Base-by-base conservation (phyloP, 2,888 invertebrate genomes). In the Torymus tubicola region DNA sequence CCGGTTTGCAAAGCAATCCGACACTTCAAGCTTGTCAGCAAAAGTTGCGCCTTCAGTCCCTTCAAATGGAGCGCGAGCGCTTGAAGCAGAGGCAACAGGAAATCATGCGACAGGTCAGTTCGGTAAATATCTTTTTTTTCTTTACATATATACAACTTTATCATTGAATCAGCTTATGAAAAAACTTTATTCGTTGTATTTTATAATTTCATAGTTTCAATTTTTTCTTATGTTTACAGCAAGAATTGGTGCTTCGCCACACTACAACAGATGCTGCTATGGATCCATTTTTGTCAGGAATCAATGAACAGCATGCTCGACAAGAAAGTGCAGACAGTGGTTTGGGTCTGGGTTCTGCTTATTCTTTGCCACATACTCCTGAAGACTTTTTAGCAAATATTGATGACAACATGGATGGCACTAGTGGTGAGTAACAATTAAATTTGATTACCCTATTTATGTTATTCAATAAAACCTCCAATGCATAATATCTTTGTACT, bases 261-360 rank as follows among this genome's bases (percentile, higher is more conserved):
- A 93, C 93, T 78, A 93, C 92, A 85, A 93, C 94, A 14, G 94
- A 95, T 82, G 91, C 94, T 82, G 93, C 94, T 0, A 92, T 95
- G 92, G 96, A 96, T 91, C 96, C 96, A 81, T 96, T 96, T 92
- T 92, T 96, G 83, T 95, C 96, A 2, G 95, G 95, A 70, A 92
- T 96, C 86, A 94, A 95, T 76, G 97, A 97, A 88, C 90, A 90
- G 77, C 98, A 98, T 91, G 96, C 97, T 86, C 93, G 98, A 84
- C 98, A 98, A 91, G 98, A 98, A 91, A 97, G 97, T 13, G 97
- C 97, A 13, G 98, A 98, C 91, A 97, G 97, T 91, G 98, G 98
- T 73, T 93, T 98, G 83, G 98, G 98, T 88, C 95, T 98, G 92
- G 96, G 96, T 60, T 95, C 96, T 85, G 94, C 95, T 81, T 98